phyloP scores from a whole-genome alignment of 2,888 invertebrate genomes.

The Tuta absoluta region DNA sequence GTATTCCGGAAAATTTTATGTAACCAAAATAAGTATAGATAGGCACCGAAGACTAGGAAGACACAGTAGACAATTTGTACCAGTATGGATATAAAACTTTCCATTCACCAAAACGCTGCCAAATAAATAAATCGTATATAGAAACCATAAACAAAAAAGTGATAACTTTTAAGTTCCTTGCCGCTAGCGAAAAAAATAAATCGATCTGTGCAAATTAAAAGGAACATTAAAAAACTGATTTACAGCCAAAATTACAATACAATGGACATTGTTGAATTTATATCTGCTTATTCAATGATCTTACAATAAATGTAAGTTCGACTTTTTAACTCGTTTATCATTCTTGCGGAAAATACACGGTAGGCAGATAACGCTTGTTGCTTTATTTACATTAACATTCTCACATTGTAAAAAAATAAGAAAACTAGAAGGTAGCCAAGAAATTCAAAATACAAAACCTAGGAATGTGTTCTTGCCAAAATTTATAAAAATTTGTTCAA shows the following conservation, averaged over 20 bases:
- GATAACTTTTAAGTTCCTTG: constrained; percentile 36
- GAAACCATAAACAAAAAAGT: neutral
- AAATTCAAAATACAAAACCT: neutral
- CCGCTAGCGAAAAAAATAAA: constrained; percentile 53
- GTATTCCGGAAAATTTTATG: too few relatives aligned
- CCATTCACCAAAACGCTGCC: neutral
- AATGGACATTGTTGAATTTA: constrained; percentile 63
- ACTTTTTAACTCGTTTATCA: constrained; percentile 39
- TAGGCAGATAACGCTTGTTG: neutral
- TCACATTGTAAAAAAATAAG: neutral
- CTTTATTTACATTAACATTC: neutral
- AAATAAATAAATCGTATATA: neutral
- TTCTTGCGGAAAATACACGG: constrained; percentile 21
- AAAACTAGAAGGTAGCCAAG: neutral
- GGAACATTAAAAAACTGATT: constrained; percentile 65
- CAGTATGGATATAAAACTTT: too few relatives aligned
- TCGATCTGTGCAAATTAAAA: constrained; percentile 62
- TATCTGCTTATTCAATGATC: constrained; percentile 58
- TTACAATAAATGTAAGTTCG: constrained; percentile 47
- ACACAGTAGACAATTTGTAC: too few relatives aligned
- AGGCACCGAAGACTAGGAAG: neutral
- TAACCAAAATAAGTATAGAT: too few relatives aligned
- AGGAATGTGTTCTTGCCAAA: too few relatives aligned
- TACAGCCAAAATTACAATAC: constrained; percentile 67
- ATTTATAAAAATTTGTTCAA: too few relatives aligned